Evolutionary conservation across 2,113 vertebrate species (phyloP).

Genomic region (Notiomystis cincta): DNA sequence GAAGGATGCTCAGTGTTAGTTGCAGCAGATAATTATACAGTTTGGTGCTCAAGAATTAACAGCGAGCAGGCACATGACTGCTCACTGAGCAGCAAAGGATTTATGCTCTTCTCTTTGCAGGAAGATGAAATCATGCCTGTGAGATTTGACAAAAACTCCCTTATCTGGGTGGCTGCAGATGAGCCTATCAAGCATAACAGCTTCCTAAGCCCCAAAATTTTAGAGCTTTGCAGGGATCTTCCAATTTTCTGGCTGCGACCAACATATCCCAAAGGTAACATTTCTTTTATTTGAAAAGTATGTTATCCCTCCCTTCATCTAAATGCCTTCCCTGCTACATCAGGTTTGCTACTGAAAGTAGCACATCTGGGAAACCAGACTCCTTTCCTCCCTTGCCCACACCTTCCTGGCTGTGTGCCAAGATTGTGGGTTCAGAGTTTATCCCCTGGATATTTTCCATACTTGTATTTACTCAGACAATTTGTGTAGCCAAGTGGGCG

Average conservation of each 20-base stretch:
- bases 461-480: background rate
- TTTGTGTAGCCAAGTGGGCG: background rate
- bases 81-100: constrained; percentile 39
- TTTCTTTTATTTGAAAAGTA: background rate
- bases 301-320: background rate
- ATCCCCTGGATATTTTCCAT: background rate
- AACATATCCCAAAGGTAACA: constrained; percentile 83
- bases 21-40: background rate
- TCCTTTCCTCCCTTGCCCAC: background rate
- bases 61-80: background rate
- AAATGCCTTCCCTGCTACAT: background rate
- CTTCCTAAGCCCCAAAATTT: constrained; percentile 87
- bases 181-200: constrained; percentile 84
- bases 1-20: background rate
- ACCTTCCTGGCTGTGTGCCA: fast-evolving
- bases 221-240: constrained; percentile 84
- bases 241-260: constrained; percentile 92
- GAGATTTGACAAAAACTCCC: constrained; percentile 85
- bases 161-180: constrained; percentile 87
- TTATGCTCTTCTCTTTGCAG: constrained; percentile 67
- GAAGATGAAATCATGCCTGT: constrained; percentile 89
- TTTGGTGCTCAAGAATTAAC: constrained; percentile 18
- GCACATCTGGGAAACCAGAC: background rate
- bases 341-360: background rate
- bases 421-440: background rate